Evolutionary conservation across 1,140 invertebrate genomes (phyloP).

Genomic region (Pseudomyrmex flavicornis): DNA sequence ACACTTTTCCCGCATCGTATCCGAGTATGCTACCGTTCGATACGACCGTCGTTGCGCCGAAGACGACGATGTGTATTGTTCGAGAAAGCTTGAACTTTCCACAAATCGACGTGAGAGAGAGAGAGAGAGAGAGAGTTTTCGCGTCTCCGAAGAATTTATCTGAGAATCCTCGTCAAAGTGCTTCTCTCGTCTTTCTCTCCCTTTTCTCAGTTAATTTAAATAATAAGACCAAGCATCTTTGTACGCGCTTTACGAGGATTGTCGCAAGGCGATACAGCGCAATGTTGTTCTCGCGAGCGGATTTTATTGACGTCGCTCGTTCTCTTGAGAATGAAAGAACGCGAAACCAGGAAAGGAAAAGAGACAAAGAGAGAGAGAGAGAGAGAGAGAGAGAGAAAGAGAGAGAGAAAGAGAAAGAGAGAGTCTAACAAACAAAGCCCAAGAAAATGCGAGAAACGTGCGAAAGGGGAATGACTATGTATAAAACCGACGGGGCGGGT

Average conservation of each 20-base stretch:
- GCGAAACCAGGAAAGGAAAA: neutral
- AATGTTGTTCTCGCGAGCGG: constrained; percentile 14
- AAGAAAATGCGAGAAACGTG: constrained; percentile 37
- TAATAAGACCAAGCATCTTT: constrained; percentile 38
- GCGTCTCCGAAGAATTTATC: constrained; percentile 5
- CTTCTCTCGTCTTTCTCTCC: neutral
- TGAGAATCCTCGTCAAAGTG: neutral
- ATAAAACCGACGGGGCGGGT: constrained; percentile 79
- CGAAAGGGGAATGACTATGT: constrained; percentile 27
- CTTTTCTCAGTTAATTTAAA: constrained; percentile 13
- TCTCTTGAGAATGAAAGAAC: neutral
- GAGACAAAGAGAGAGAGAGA: neutral
- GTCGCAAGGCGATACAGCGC: neutral
- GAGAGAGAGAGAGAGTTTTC: neutral
- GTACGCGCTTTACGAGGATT: constrained; percentile 6
- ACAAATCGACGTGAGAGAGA: neutral
- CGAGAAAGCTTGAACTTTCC: constrained; percentile 14
- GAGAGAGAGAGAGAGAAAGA: neutral
- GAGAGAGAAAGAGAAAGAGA: neutral
- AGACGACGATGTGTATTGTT: constrained; percentile 9
- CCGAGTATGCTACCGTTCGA: too few relatives aligned
- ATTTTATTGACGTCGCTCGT: neutral
- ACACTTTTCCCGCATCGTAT: too few relatives aligned
- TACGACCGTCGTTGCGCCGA: neutral
- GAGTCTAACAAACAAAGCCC: neutral